A percentile compares a stretch with the other conserved stretches of the same genome.
These are phyloP conservation scores for Pelosia muscerda DNA, from an alignment of 2,888 invertebrate species.

Conservation along the genomic window DNA sequence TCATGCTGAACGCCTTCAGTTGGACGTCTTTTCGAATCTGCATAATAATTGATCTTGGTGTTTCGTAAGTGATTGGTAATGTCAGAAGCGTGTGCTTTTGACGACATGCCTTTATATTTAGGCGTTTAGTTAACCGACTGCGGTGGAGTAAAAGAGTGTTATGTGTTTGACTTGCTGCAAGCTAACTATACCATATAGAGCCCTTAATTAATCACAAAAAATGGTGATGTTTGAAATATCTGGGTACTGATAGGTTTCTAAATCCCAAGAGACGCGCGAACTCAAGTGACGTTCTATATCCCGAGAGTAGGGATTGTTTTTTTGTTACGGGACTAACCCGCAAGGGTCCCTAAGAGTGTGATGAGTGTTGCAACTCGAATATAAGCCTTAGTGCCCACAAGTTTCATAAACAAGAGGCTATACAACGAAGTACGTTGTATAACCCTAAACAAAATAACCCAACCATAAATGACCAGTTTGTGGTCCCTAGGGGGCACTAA, in stretches of 20 bases:
- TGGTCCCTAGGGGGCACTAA: conserved; percentile 7
- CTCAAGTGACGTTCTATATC: no score
- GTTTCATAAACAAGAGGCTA: no score
- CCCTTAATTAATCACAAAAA: no score
- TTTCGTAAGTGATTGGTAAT: conserved; percentile 18
- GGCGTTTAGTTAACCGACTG: neutral
- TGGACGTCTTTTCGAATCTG: conserved; percentile 17
- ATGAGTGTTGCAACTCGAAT: no score
- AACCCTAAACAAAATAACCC: conserved; percentile 12
- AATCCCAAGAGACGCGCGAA: no score
- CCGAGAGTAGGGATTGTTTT: no score
- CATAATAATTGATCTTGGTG: neutral
- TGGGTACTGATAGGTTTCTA: no score
- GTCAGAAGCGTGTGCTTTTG: neutral
- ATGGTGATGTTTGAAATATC: no score
- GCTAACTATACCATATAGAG: no score
- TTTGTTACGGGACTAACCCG: no score
- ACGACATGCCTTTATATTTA: neutral
- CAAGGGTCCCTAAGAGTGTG: no score
- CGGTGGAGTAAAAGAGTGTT: neutral
- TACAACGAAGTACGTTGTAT: neutral
- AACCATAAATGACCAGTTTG: conserved; percentile 9
- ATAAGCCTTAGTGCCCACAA: no score
- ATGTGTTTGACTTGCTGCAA: neutral
- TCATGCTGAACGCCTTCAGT: conserved; percentile 14